These are phyloP conservation scores for Synodontis membranacea DNA, from an alignment of 2,113 vertebrate species.

Conservation along the genomic window DNA sequence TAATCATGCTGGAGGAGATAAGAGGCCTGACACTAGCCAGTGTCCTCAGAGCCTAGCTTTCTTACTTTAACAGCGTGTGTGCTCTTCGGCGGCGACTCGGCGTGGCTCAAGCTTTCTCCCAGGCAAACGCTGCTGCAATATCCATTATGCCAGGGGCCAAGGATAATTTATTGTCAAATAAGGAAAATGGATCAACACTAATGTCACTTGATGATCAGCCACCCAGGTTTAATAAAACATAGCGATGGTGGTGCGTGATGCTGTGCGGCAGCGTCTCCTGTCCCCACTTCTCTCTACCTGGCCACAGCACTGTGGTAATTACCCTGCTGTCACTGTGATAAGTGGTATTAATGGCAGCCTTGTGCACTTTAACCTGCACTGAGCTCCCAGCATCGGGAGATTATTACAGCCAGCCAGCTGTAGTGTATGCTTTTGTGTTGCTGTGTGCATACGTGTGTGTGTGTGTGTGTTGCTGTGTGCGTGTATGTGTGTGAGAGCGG, in stretches of 20 bases:
- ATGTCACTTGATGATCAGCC: slow-evolving; percentile 87
- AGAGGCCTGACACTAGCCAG: slow-evolving; percentile 66
- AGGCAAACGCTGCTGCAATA: slow-evolving; percentile 77
- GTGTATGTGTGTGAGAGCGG: background rate
- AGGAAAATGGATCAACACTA: slow-evolving; percentile 85
- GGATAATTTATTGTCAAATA: slow-evolving; percentile 89
- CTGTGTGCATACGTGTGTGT: slow-evolving; percentile 14
- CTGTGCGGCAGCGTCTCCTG: slow-evolving; percentile 62
- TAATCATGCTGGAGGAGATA: slow-evolving; percentile 74
- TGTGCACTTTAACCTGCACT: slow-evolving; percentile 85
- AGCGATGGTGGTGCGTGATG: slow-evolving; percentile 66
- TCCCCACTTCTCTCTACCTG: slow-evolving; percentile 80
- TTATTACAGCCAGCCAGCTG: slow-evolving; percentile 81
- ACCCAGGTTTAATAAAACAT: slow-evolving; percentile 84
- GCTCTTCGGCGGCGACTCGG: background rate
- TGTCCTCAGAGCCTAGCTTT: slow-evolving; percentile 55
- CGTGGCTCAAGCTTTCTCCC: slow-evolving; percentile 36
- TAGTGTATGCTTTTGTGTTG: slow-evolving; percentile 54
- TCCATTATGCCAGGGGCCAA: slow-evolving; percentile 78
- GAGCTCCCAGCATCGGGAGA: slow-evolving; percentile 80
- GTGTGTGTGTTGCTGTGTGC: background rate
- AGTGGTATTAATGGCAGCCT: slow-evolving; percentile 92
- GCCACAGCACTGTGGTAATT: slow-evolving; percentile 83
- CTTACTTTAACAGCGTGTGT: slow-evolving; percentile 34
- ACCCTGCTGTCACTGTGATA: slow-evolving; percentile 89